phyloP scores from a whole-genome alignment of 2,888 invertebrate species.

The Microctonus aethiopoides region DNA sequence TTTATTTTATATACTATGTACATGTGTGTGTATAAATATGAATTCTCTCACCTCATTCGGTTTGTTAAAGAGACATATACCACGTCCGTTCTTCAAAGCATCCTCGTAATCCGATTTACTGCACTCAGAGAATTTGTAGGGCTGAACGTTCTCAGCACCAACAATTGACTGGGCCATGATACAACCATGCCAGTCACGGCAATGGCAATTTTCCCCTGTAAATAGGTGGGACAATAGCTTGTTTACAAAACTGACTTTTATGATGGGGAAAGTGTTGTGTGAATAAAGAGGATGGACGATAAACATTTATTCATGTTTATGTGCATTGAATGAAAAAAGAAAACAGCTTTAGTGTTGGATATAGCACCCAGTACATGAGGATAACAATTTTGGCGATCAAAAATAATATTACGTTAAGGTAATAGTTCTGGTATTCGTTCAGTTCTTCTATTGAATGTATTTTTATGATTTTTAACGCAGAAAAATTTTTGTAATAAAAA shows the following conservation, averaged over 20 bases:
- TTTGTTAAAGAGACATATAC: conserved; percentile 92
- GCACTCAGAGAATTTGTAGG: conserved; percentile 97
- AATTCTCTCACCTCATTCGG: conserved; percentile 84
- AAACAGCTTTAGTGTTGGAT: too few relatives aligned
- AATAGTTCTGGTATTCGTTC: too few relatives aligned
- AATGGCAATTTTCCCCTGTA: conserved; percentile 83
- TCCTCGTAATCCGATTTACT: conserved; percentile 91
- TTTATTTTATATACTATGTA: too few relatives aligned
- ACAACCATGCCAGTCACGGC: conserved; percentile 95
- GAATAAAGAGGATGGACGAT: conserved; percentile 2
- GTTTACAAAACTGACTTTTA: conserved; percentile 17
- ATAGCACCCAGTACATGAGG: too few relatives aligned
- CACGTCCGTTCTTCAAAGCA: conserved; percentile 86
- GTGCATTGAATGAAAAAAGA: too few relatives aligned
- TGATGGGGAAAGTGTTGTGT: not conserved
- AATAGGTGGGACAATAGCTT: conserved; percentile 30
- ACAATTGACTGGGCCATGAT: conserved; percentile 95
- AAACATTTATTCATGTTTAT: not conserved
- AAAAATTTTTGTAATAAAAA: too few relatives aligned
- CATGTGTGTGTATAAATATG: conserved; percentile 3
- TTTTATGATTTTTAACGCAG: too few relatives aligned
- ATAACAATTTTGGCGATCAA: too few relatives aligned
- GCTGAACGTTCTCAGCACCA: conserved; percentile 91
- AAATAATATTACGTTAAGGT: too few relatives aligned
- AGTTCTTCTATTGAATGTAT: too few relatives aligned